Percentiles rank a stretch among this genome's conserved stretches.
These are phyloP conservation scores for Ichneumoninae sp. DNA, from an alignment of 2,888 invertebrate genomes.

Conservation along the genomic window DNA sequence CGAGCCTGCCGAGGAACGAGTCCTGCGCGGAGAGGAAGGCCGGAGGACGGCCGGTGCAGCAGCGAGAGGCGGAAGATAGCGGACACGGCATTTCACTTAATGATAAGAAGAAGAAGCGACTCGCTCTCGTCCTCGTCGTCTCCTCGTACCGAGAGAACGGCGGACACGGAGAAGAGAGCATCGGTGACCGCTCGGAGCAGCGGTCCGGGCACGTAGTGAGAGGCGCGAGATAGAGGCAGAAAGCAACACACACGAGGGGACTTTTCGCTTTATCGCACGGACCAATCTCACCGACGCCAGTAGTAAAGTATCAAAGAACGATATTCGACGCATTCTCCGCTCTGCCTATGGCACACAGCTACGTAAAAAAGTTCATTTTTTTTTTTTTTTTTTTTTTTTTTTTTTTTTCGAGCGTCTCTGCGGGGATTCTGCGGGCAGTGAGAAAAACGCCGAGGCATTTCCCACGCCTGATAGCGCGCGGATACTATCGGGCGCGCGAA, in stretches of 20 bases:
- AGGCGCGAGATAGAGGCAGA: slow-evolving; percentile 43
- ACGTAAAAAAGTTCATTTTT: not conserved
- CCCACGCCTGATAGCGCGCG: slow-evolving; percentile 39
- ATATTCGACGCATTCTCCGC: slow-evolving; percentile 63
- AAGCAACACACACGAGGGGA: slow-evolving; percentile 64
- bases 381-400: not conserved
- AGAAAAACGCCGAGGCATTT: slow-evolving; percentile 28
- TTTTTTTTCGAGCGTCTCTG: not conserved
- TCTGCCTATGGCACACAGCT: slow-evolving; percentile 14
- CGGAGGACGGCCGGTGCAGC: slow-evolving; percentile 38
- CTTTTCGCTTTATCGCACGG: slow-evolving; percentile 76
- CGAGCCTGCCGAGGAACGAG: slow-evolving; percentile 70
- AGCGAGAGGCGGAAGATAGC: slow-evolving; percentile 78
- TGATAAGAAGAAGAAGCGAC: slow-evolving; percentile 81
- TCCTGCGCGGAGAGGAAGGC: slow-evolving; percentile 68
- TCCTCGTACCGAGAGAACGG: slow-evolving; percentile 63
- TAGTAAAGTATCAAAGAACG: slow-evolving; percentile 71
- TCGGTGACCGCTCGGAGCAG: slow-evolving; percentile 54
- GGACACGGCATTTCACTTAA: slow-evolving; percentile 85
- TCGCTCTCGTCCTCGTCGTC: slow-evolving; percentile 70
- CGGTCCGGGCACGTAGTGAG: slow-evolving; percentile 6
- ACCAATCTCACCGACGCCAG: slow-evolving; percentile 79
- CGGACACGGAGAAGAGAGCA: slow-evolving; percentile 61
- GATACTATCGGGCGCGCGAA: slow-evolving; percentile 10
- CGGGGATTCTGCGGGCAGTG: not conserved